Conservation (phyloP, 1,140 invertebrate species). For the Drosophila bocki region DNA sequence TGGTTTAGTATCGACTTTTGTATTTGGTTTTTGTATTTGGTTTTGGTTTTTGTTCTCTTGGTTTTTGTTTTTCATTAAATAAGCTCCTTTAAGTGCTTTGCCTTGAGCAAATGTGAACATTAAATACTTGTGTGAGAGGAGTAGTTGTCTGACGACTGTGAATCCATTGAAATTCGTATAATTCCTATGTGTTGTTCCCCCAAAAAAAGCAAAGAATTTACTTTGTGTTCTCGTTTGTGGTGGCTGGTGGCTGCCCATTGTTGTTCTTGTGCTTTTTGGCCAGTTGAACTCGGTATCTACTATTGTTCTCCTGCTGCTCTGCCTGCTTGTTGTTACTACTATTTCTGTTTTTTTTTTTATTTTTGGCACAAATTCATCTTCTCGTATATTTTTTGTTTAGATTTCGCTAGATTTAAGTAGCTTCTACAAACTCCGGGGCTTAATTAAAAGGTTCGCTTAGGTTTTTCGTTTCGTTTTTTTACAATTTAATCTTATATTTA, state of each 20-base stretch:
- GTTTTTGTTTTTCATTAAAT: slow-evolving; percentile 60
- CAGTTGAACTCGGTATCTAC: slow-evolving; percentile 42
- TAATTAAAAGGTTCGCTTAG: slow-evolving; percentile 62
- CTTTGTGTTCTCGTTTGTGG: slow-evolving; percentile 58
- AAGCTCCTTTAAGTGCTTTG: slow-evolving; percentile 72
- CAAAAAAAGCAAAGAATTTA: slow-evolving; percentile 72
- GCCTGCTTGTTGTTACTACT: slow-evolving; percentile 15
- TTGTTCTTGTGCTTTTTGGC: slow-evolving; percentile 56
- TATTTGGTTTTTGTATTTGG: slow-evolving; percentile 26
- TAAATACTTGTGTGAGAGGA: slow-evolving; percentile 49
- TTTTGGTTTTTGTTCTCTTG: slow-evolving; percentile 17
- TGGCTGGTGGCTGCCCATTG: slow-evolving; percentile 34
- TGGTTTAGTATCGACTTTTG: slow-evolving; percentile 43
- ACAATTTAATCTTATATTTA: slow-evolving; percentile 84
- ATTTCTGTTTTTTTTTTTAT: slow-evolving; percentile 21
- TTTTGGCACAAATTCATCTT: slow-evolving; percentile 56
- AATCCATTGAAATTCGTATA: slow-evolving; percentile 80
- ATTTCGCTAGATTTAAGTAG: slow-evolving; percentile 46
- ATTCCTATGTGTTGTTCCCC: slow-evolving; percentile 84
- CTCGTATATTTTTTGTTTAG: slow-evolving; percentile 40
- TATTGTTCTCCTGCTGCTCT: slow-evolving; percentile 35
- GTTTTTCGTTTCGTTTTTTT: slow-evolving; percentile 31
- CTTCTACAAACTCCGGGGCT: slow-evolving; percentile 61
- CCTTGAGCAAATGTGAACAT: slow-evolving; percentile 56
- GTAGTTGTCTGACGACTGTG: slow-evolving; percentile 58